These are phyloP conservation scores for Lutjanus argentimaculatus DNA, from an alignment of 2,797 vertebrate genomes.

Conservation along the genomic window DNA sequence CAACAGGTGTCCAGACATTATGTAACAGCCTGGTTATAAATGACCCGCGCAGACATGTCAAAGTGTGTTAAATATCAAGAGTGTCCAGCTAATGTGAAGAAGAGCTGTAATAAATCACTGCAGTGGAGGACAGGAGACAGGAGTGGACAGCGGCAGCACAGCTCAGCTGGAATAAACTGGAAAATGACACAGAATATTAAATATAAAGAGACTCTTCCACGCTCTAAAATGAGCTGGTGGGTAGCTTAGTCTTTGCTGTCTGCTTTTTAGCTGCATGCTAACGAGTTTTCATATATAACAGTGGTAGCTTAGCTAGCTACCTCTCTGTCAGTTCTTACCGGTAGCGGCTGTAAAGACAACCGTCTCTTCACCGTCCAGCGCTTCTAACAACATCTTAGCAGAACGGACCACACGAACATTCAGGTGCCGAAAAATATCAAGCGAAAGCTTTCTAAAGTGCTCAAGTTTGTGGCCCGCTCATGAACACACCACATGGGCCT, in stretches of 20 bases:
- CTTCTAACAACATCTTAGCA: constrained; percentile 83
- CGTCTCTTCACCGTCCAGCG: constrained; percentile 80
- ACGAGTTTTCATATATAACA: not conserved
- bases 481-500: constrained; percentile 84
- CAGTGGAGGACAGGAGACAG: no score
- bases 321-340: constrained; percentile 76
- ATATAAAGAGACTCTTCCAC: fast-evolving
- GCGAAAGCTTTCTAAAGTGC: constrained; percentile 52
- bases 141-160: constrained; percentile 41
- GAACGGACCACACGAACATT: constrained; percentile 45
- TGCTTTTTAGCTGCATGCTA: constrained; percentile 36
- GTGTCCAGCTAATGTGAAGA: not conserved
- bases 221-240: not conserved
- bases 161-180: fast-evolving
- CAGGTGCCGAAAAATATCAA: constrained; percentile 27
- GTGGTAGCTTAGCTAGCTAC: constrained; percentile 54
- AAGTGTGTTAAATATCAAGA: not conserved
- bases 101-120: constrained; percentile 23
- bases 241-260: not conserved
- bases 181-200: not conserved
- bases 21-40: not conserved
- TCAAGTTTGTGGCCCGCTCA: constrained; percentile 57
- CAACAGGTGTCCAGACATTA: constrained; percentile 34
- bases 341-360: constrained; percentile 75
- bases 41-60: not conserved